Conservation (phyloP, 2,888 invertebrate species). For the Diloba caeruleocephala region DNA sequence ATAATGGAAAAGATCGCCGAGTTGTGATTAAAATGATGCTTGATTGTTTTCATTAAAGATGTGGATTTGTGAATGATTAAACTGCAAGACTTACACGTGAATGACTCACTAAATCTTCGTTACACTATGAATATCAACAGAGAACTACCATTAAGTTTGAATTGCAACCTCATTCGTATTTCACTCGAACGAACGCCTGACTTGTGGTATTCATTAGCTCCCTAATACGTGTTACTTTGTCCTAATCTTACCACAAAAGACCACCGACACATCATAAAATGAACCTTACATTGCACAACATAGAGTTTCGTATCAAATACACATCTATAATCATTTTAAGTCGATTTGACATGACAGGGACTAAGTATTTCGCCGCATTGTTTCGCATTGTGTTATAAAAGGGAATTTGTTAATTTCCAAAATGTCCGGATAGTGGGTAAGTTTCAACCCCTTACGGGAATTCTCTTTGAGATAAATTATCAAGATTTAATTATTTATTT, state of each 20-base stretch:
- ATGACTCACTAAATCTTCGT: slow-evolving; percentile 16
- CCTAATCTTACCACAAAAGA: slow-evolving; percentile 80
- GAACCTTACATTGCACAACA: slow-evolving; percentile 42
- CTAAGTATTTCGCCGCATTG: slow-evolving; percentile 77
- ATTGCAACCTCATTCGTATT: slow-evolving; percentile 60
- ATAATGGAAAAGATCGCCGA: no score
- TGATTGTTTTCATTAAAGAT: no score
- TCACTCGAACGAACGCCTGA: slow-evolving; percentile 69
- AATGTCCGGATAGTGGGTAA: slow-evolving; percentile 68
- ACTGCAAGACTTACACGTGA: no score
- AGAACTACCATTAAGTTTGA: slow-evolving; percentile 47
- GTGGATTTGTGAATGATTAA: no score
- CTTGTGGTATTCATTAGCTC: slow-evolving; percentile 85
- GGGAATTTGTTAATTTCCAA: slow-evolving; percentile 77
- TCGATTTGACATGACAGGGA: slow-evolving; percentile 74
- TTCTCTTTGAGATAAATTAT: slow-evolving; percentile 44
- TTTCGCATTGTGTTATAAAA: slow-evolving; percentile 75
- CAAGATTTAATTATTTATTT: slow-evolving; percentile 37
- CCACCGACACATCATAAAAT: slow-evolving; percentile 44
- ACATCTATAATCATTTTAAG: slow-evolving; percentile 65
- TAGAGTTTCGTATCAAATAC: slow-evolving; percentile 53
- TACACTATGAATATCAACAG: slow-evolving; percentile 21
- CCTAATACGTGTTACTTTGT: slow-evolving; percentile 85
- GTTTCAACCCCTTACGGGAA: slow-evolving; percentile 53
- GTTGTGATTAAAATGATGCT: no score